Evolutionary conservation across 2,888 invertebrate species (phyloP).

Genomic region (Aelia acuminata): DNA sequence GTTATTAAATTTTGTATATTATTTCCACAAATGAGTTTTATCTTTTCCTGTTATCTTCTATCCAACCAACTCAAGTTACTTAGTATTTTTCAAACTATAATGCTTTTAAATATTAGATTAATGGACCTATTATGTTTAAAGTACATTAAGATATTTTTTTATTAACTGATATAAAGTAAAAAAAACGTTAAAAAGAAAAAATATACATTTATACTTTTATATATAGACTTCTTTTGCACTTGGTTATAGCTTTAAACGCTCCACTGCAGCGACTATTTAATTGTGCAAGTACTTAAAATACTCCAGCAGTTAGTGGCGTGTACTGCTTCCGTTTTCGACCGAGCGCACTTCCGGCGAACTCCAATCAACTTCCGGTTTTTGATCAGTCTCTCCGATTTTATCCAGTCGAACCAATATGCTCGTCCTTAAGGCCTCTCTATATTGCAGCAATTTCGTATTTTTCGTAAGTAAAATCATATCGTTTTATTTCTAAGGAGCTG

Average conservation of each 20-base stretch:
- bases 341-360: conserved; percentile 29
- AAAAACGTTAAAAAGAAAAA: no score
- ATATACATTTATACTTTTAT: no score
- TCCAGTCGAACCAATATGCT: conserved; percentile 35
- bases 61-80: no score
- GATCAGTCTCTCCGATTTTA: conserved; percentile 15
- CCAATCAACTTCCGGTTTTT: conserved; percentile 13
- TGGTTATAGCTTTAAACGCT: neutral
- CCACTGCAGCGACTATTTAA: neutral
- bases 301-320: neutral
- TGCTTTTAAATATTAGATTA: no score
- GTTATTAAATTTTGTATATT: neutral
- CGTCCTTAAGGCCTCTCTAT: neutral
- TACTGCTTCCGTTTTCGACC: conserved; percentile 29
- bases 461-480: conserved; percentile 16
- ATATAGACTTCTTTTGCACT: neutral
- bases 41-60: no score
- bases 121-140: no score
- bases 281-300: conserved; percentile 3
- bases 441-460: conserved; percentile 47
- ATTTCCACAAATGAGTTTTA: neutral
- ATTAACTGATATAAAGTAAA: no score
- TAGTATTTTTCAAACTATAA: no score
- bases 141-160: no score
- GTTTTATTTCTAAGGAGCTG: neutral